phyloP scores from a whole-genome alignment of 2,113 vertebrate genomes.

The Pampusana beccarii region DNA sequence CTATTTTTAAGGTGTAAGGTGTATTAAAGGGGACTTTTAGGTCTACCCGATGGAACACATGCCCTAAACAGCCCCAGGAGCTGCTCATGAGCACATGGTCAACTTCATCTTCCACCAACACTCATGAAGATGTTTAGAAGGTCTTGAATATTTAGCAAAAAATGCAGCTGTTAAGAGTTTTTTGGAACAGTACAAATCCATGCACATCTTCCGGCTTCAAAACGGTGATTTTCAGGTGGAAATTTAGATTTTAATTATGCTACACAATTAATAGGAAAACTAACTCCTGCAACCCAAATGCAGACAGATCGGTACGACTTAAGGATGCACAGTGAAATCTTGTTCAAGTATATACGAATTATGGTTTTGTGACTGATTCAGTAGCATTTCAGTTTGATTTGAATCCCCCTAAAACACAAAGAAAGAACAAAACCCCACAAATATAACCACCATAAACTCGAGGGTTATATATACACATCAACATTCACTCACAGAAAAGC shows the following conservation, averaged over 20 bases:
- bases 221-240: neutral
- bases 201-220: neutral
- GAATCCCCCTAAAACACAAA: neutral
- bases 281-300: neutral
- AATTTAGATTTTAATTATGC: neutral
- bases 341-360: neutral
- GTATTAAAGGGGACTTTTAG: neutral
- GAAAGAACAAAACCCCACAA: neutral
- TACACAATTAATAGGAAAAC: neutral
- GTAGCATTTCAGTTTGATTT: neutral
- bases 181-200: neutral
- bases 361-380: neutral
- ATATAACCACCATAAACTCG: neutral
- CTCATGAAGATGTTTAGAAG: neutral
- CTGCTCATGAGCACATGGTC: fast-evolving
- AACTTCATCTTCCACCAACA: neutral
- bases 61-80: neutral
- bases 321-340: neutral
- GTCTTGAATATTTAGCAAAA: neutral
- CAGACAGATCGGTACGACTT: neutral
- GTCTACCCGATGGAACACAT: fast-evolving
- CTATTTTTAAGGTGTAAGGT: neutral
- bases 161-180: neutral
- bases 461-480: neutral
- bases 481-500: neutral